Evolutionary conservation across 1,140 invertebrate genomes (phyloP), one percentile per base, ranked within the genome.

Genomic region (Caenorhabditis brenneri): DNA sequence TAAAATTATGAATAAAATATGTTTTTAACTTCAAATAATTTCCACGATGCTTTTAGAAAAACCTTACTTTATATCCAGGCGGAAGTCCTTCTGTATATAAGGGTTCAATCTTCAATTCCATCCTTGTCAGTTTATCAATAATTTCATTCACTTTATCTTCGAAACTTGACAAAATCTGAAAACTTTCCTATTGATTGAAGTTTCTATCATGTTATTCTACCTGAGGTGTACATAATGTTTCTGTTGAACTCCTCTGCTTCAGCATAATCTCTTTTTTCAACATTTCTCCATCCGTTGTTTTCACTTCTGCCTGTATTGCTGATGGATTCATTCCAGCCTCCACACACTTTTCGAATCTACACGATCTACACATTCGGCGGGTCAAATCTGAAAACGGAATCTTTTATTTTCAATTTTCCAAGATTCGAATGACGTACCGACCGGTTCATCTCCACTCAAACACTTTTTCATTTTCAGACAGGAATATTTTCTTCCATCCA

Each of bases 391-490:
- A 27, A 55, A 27, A 55, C 24, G 24, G 22, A 27, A 55, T 55
- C 53, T 55, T 12, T 55, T 55, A 22, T 55, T 29, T 27, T n/a
- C 27, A 7, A 9, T 27, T 51, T 51, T n/a, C 48, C 12, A 51
- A 19, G 15, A 51, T 15, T 16, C 19, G 27, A 10, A 55, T 12
- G 0, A 55, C 53, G 6, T 55, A 55, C 53, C 53, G 22, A 55
- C 53, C 22, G 53, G 53, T 27, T 55, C 53, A 55, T 55, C 24
- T 55, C 53, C 53, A 55, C 53, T 55, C 53, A 55, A 55, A 27
- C 53, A 55, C 53, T 55, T 55, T 55, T 29, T 55, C 53, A 55
- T 55, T 55, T 55, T 55, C 53, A 55, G 24, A 55, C 53, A 55
- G 12, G 53, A 27, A 55, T 55, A 55, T 29, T 55, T 55, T 29